Evolutionary conservation across 2,888 invertebrate species (phyloP).

Genomic region (Synergus umbraculus): DNA sequence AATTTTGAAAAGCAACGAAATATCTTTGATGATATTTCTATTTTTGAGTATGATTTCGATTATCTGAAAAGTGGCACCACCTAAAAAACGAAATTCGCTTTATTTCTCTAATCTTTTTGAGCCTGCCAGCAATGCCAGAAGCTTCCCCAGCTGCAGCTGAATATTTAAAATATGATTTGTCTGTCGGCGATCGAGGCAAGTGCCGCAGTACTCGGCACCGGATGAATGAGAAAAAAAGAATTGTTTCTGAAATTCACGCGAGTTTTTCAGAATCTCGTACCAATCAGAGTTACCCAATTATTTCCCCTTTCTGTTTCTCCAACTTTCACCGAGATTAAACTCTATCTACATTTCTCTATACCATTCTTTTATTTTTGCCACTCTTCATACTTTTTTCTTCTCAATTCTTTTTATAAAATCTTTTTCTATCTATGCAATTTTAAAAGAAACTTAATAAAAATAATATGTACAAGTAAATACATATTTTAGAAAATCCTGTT

Average conservation of each 20-base stretch:
- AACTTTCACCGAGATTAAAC: conserved; percentile 29
- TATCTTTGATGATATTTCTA: too few species aligned
- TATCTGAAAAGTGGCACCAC: background rate
- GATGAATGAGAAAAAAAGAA: conserved; percentile 35
- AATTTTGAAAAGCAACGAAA: too few species aligned
- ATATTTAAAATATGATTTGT: conserved; percentile 42
- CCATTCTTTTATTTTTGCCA: background rate
- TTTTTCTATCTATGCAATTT: too few species aligned
- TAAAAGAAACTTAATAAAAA: too few species aligned
- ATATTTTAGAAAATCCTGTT: too few species aligned
- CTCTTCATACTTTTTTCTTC: background rate
- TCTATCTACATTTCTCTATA: background rate
- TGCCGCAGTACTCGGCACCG: conserved; percentile 28
- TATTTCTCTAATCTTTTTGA: conserved; percentile 31
- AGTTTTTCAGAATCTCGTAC: conserved; percentile 37
- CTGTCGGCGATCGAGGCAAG: conserved; percentile 37
- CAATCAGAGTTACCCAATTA: conserved; percentile 39
- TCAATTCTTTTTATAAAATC: too few species aligned
- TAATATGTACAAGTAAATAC: too few species aligned
- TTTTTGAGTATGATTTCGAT: background rate
- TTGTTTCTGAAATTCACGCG: conserved; percentile 36
- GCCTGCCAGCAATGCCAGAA: background rate
- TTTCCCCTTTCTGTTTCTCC: background rate
- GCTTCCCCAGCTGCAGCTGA: conserved; percentile 33
- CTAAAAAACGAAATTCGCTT: conserved; percentile 26